A percentile compares a stretch with the other conserved stretches of the same genome.
Evolutionary conservation across 2,888 invertebrate species (phyloP).

Genomic region (Microdon myrmicae): DNA sequence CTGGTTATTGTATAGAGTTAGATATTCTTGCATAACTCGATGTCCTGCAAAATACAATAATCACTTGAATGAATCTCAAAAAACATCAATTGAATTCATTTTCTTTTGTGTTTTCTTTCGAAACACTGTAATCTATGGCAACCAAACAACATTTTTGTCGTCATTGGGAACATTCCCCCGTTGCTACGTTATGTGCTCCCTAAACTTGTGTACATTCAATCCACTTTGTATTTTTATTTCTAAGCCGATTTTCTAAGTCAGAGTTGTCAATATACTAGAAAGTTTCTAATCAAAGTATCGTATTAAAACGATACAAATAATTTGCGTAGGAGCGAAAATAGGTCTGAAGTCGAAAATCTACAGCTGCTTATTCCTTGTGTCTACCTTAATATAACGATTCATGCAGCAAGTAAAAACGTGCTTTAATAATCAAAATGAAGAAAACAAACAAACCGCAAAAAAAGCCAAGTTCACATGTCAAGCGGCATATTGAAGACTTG

Average conservation of each 20-base stretch:
- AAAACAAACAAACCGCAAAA: conserved; percentile 24
- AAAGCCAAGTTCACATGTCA: conserved; percentile 42
- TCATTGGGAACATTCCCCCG: conserved; percentile 11
- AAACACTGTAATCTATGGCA: too few relatives aligned
- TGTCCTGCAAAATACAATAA: too few relatives aligned
- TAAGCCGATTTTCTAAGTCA: background rate
- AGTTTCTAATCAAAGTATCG: too few relatives aligned
- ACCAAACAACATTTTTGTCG: conserved; percentile 27
- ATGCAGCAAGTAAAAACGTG: background rate
- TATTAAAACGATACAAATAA: background rate
- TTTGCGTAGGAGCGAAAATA: conserved; percentile 1
- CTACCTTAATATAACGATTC: background rate
- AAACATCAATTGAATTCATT: too few relatives aligned
- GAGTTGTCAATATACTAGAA: too few relatives aligned
- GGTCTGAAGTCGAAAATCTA: background rate
- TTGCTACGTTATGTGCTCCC: conserved; percentile 5
- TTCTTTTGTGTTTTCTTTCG: background rate
- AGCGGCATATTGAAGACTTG: conserved; percentile 61
- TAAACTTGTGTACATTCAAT: conserved; percentile 9
- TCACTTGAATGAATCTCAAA: too few relatives aligned
- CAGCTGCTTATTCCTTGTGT: conserved; percentile 20
- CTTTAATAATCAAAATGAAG: too few relatives aligned
- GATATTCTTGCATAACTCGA: too few relatives aligned
- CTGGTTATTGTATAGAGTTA: too few relatives aligned
- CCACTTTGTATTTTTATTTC: conserved; percentile 15